phyloP scores from a whole-genome alignment of 64 coral and sea anemone genomes.

The Stichodactyla mertensii region DNA sequence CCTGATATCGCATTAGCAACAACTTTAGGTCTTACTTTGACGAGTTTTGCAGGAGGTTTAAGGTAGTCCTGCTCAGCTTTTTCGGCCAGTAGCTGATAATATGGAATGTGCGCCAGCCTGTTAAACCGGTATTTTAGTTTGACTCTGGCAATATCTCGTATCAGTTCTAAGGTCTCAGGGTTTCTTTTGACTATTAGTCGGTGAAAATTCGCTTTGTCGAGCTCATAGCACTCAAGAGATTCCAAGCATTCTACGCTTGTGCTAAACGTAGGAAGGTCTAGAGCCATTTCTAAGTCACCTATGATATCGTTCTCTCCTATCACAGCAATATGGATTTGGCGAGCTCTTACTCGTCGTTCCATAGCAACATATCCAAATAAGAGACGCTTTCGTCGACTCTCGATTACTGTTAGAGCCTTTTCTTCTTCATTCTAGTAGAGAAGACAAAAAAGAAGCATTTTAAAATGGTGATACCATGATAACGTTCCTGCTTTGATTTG shows the following conservation, averaged over 20 bases:
- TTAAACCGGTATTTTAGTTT: constrained; percentile 51
- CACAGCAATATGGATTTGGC: constrained; percentile 47
- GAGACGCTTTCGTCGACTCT: constrained; percentile 64
- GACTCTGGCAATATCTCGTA: constrained; percentile 48
- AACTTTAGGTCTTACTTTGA: background rate
- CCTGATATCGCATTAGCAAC: background rate
- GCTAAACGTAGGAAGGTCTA: constrained; percentile 61
- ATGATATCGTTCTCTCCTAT: constrained; percentile 83
- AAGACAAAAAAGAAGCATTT: background rate
- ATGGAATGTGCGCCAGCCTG: constrained; percentile 39
- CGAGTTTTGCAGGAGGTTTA: background rate
- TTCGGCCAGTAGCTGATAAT: constrained; percentile 53
- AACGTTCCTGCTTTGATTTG: too few species aligned
- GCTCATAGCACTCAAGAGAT: constrained; percentile 66
- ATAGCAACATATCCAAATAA: constrained; percentile 60
- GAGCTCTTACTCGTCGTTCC: constrained; percentile 58
- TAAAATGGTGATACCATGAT: background rate
- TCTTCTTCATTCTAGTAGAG: constrained; percentile 28
- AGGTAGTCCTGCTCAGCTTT: constrained; percentile 19
- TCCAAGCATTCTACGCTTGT: constrained; percentile 68
- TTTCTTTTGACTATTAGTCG: constrained; percentile 57
- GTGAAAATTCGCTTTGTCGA: constrained; percentile 75
- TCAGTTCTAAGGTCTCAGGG: constrained; percentile 46
- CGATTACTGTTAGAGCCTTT: constrained; percentile 68
- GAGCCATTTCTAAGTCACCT: constrained; percentile 68